These are phyloP conservation scores for Sialis fuliginosa DNA, from an alignment of 2,888 invertebrate species.

Conservation along the genomic window DNA sequence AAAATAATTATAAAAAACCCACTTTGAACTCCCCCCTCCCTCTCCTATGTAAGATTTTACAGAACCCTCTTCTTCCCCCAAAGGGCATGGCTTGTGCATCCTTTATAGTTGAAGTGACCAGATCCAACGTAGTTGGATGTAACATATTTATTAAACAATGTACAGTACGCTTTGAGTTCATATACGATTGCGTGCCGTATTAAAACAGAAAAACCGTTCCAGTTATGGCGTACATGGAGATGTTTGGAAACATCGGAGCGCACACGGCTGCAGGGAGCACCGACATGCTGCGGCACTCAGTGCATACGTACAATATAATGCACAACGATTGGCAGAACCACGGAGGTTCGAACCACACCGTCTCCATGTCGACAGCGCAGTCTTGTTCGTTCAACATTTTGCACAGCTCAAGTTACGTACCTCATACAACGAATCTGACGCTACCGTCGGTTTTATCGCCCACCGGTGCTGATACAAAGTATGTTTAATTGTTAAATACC, in stretches of 20 bases:
- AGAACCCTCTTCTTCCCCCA: no score
- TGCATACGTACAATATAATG: constrained; percentile 54
- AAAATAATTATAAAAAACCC: no score
- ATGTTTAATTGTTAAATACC: no score
- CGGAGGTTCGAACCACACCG: background rate
- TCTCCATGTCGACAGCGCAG: constrained; percentile 30
- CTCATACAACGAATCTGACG: background rate
- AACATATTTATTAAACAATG: no score
- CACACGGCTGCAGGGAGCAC: constrained; percentile 31
- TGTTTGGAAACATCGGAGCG: constrained; percentile 49
- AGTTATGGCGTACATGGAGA: constrained; percentile 96
- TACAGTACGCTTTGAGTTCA: no score
- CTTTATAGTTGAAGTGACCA: no score
- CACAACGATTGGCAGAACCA: constrained; percentile 17
- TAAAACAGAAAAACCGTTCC: constrained; percentile 17
- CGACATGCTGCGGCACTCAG: constrained; percentile 73
- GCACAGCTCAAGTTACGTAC: background rate
- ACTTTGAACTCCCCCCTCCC: no score
- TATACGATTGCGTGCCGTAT: no score
- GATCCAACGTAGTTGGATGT: no score
- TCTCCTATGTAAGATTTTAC: no score
- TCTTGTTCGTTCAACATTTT: constrained; percentile 34
- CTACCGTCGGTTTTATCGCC: background rate
- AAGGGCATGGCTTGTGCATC: no score
- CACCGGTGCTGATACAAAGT: no score